phyloP scores from a whole-genome alignment of 2,888 invertebrate genomes.

The Choreutis nemorana region DNA sequence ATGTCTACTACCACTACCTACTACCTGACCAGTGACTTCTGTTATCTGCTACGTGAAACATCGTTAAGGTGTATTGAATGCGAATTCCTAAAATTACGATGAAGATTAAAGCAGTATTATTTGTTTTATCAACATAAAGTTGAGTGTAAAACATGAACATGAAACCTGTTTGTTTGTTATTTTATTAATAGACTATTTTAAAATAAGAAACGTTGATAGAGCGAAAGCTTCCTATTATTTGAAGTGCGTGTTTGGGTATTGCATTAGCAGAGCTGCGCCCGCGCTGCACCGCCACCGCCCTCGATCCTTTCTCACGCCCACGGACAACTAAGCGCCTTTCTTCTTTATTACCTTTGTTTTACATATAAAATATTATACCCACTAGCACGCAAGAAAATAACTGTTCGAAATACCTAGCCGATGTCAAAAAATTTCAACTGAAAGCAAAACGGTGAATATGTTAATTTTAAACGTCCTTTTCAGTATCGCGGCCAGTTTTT shows the following conservation, averaged over 20 bases:
- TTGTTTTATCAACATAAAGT: not conserved
- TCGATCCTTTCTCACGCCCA: conserved; percentile 54
- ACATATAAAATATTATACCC: conserved; percentile 12
- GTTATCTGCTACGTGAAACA: too few species aligned
- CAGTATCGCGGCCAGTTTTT: too few species aligned
- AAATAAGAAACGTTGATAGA: not conserved
- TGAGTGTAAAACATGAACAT: not conserved
- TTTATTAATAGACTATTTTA: not conserved
- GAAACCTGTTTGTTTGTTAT: not conserved
- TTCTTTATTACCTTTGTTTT: conserved; percentile 30
- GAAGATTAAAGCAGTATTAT: too few species aligned
- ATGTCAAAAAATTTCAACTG: too few species aligned
- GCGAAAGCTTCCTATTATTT: conserved; percentile 1
- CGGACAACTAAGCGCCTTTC: conserved; percentile 29
- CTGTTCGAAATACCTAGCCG: too few species aligned
- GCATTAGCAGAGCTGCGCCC: conserved; percentile 33
- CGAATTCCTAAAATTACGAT: too few species aligned
- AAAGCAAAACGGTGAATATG: too few species aligned
- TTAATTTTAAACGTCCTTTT: too few species aligned
- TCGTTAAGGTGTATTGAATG: too few species aligned
- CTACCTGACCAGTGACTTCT: too few species aligned
- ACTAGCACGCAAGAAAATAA: too few species aligned
- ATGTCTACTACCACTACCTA: too few species aligned
- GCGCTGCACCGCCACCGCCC: conserved; percentile 30
- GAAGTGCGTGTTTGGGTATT: conserved; percentile 40